phyloP scores from a whole-genome alignment of 2,113 vertebrate species.

The Setophaga coronata region DNA sequence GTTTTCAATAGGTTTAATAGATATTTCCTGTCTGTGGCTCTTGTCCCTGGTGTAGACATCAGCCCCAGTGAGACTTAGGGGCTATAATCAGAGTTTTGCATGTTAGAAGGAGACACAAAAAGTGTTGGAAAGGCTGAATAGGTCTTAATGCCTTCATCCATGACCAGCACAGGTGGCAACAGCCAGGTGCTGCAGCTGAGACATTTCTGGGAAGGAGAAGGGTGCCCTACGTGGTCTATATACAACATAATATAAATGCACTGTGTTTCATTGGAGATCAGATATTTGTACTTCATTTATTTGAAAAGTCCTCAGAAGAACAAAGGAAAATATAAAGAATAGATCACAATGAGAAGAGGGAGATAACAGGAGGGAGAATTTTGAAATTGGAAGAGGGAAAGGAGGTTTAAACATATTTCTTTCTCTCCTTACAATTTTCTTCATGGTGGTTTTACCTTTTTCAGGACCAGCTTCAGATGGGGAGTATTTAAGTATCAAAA shows the following conservation, averaged over 20 bases:
- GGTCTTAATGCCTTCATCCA: background rate
- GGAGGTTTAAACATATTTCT: background rate
- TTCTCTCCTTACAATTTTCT: background rate
- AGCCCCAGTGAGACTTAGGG: accelerated
- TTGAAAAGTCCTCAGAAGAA: background rate
- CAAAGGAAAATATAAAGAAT: background rate
- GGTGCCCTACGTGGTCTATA: accelerated
- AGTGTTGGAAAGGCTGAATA: background rate
- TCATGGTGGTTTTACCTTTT: background rate
- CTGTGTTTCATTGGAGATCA: background rate
- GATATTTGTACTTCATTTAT: background rate
- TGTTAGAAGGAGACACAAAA: background rate
- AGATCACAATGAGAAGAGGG: background rate
- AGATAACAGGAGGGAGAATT: background rate
- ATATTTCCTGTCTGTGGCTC: background rate
- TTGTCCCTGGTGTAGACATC: background rate
- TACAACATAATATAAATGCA: background rate
- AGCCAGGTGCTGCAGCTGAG: background rate
- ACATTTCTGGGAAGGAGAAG: background rate
- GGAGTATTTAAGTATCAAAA: constrained; percentile 21
- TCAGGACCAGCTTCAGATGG: background rate
- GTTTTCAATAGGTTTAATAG: background rate
- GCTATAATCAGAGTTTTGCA: background rate
- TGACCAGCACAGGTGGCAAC: background rate
- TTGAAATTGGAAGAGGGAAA: background rate